Evolutionary conservation across 1,140 invertebrate species (phyloP), one percentile per base, ranked within the genome.

Genomic region (Polypedilum pembai): DNA sequence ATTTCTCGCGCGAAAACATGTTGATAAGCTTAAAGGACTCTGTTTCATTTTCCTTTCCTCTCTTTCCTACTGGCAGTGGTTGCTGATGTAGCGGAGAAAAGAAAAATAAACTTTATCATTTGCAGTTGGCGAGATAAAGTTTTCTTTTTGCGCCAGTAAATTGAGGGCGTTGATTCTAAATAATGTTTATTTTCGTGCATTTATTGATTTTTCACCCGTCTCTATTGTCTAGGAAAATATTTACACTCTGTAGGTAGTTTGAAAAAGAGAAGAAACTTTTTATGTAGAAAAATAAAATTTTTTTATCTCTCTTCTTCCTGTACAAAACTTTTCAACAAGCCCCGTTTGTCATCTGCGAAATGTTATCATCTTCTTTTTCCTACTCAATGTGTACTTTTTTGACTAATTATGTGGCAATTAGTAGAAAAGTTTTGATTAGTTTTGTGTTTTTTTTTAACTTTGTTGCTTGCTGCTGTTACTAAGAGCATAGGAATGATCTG

Each of bases 21-120:
- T 69, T 69, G 65, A 69, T 69, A 69, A 69, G 65, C 65, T 69
- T 69, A 69, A 69, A 69, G 65, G 20, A 69, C 65, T 69, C 17
- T 56, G 12, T 15, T 56, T 3, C n/a, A 8, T 56, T n/a, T 45
- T 45, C 41, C 8, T 45, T 7, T 3, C 41, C 41, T n/a, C 45
- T 56, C 12, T 56, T 12, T 45, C 3, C 12, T 56, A 15, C n/a
- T 56, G 12, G 12, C 45, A 56, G 12, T 4, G n/a, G 45, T 12
- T 56, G 45, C n/a, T n/a, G 45, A 56, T 56, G 45, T 8, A 56
- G n/a, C 45, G 12, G 45, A 45, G 41, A 15, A 56, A 12, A 56
- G 41, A 56, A 15, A 15, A 56, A 56, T 56, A 56, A 56, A 56
- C 45, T 56, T 56, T 56, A 56, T 56, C 45, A 56, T 56, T 56